Conservation (phyloP, 2,113 vertebrate genomes). For the Oncorhynchus nerka region DNA sequence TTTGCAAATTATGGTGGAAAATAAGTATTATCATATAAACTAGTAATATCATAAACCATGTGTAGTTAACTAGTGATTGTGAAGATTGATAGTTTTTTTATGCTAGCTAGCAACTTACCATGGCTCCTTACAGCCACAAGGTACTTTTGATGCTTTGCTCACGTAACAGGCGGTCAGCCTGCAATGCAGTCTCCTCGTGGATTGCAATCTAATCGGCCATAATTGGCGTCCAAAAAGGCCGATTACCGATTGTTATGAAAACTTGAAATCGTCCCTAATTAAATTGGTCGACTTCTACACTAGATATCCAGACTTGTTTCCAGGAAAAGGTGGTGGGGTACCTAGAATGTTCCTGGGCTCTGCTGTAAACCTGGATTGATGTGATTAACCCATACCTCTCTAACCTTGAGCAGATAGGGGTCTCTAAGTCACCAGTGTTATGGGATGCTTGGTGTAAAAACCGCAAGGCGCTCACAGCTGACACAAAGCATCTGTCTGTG, state of each 20-base stretch:
- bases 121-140: too few species aligned
- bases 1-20: too few species aligned
- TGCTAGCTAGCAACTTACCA: too few species aligned
- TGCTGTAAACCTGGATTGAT: constrained; percentile 46
- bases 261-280: constrained; percentile 18
- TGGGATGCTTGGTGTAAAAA: not conserved
- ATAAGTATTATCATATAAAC: too few species aligned
- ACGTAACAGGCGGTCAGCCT: too few species aligned
- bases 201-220: too few species aligned
- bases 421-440: constrained; percentile 28
- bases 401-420: constrained; percentile 54
- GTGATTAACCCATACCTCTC: constrained; percentile 39
- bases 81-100: too few species aligned
- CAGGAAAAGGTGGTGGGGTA: constrained; percentile 17
- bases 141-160: too few species aligned
- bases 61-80: too few species aligned
- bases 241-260: constrained; percentile 27
- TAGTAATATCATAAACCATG: too few species aligned
- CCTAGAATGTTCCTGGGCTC: constrained; percentile 16
- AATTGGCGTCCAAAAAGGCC: too few species aligned
- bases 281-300: constrained; percentile 39
- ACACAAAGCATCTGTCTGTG: not conserved
- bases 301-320: constrained; percentile 29
- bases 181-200: too few species aligned
- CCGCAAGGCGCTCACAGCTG: not conserved